Conservation (phyloP, 1,140 invertebrate genomes). For the Vollenhovia emeryi region DNA sequence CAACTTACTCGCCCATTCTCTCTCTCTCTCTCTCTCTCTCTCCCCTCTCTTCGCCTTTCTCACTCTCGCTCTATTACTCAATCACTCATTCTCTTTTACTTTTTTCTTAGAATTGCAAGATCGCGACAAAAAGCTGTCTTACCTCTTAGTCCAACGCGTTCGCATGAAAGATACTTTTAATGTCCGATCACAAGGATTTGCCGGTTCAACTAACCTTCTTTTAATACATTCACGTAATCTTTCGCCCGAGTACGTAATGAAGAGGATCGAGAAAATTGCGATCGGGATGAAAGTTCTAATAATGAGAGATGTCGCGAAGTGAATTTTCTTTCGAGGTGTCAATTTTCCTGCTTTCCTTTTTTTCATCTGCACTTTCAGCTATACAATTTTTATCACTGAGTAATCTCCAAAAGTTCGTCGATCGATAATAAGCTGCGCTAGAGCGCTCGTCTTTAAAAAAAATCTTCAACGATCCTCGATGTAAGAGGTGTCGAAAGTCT, state of each 20-base stretch:
- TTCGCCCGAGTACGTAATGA: neutral
- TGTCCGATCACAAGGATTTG: slow-evolving; percentile 6
- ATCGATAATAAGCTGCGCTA: neutral
- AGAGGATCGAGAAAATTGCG: neutral
- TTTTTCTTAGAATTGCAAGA: slow-evolving; percentile 26
- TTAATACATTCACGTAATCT: neutral
- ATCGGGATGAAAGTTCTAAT: neutral
- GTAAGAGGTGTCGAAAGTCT: slow-evolving; percentile 32
- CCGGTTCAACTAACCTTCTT: neutral
- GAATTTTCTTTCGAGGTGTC: neutral
- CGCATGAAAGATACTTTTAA: slow-evolving; percentile 31
- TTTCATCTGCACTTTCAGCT: neutral
- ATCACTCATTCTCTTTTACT: neutral
- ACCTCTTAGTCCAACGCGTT: neutral
- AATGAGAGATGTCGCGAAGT: neutral
- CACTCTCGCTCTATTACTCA: neutral
- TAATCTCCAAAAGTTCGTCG: slow-evolving; percentile 1
- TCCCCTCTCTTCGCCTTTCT: neutral
- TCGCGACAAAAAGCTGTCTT: slow-evolving; percentile 46
- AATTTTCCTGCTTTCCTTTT: neutral
- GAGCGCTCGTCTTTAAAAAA: neutral
- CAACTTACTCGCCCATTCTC: too few relatives aligned
- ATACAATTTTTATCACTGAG: neutral
- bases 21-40: neutral
- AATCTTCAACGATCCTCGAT: neutral